A percentile compares a stretch with the other conserved stretches of the same genome.
These are phyloP conservation scores for Myiothlypis coronata DNA, from an alignment of 2,797 vertebrate genomes.

Conservation along the genomic window DNA sequence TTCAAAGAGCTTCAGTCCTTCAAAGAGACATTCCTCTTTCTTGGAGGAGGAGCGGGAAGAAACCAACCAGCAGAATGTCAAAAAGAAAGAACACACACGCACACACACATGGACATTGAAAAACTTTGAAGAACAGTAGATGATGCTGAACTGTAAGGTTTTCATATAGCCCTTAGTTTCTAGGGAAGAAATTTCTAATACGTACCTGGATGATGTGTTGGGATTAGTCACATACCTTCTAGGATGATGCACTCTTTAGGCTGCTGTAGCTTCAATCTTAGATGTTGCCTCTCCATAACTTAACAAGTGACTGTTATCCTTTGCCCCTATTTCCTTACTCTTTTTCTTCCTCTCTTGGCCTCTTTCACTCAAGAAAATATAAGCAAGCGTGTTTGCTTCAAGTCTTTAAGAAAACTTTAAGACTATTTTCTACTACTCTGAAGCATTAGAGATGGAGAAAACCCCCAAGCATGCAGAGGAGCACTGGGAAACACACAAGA, in stretches of 20 bases:
- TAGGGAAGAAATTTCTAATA: background rate
- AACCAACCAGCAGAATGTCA: background rate
- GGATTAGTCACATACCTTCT: background rate
- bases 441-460: background rate
- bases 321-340: background rate
- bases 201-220: background rate
- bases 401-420: background rate
- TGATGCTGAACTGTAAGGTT: background rate
- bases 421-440: background rate
- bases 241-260: background rate
- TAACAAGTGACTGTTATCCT: background rate
- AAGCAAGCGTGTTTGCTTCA: background rate
- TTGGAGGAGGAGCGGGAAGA: background rate
- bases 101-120: accelerated
- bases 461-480: background rate
- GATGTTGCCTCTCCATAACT: accelerated
- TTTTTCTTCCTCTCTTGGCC: background rate
- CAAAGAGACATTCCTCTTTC: background rate
- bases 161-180: background rate
- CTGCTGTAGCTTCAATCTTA: background rate
- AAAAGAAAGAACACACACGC: background rate
- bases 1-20: background rate
- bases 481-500: background rate
- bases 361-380: background rate
- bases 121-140: background rate